Evolutionary conservation across 2,888 invertebrate species (phyloP).

Genomic region (Nomada ferruginata): DNA sequence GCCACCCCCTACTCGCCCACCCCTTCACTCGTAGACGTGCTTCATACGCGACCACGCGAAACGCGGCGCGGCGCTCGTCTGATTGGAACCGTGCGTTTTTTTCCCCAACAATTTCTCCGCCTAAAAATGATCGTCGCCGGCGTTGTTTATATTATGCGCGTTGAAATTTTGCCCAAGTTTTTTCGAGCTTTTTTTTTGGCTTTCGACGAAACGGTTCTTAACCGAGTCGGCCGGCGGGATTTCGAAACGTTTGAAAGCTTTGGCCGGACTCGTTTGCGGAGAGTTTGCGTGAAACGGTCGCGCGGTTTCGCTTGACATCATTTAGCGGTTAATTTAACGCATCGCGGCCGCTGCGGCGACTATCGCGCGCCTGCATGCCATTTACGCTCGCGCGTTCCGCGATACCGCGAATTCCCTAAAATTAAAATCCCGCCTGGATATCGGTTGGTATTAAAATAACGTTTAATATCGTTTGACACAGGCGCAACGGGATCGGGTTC

Average conservation of each 20-base stretch:
- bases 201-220: neutral
- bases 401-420: slow-evolving; percentile 25
- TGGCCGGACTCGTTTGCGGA: neutral
- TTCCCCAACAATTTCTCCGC: neutral
- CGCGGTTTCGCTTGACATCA: slow-evolving; percentile 45
- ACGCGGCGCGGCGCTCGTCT: slow-evolving; percentile 48
- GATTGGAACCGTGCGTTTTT: slow-evolving; percentile 64
- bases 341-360: slow-evolving; percentile 36
- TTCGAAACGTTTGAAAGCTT: neutral
- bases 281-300: slow-evolving; percentile 31
- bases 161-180: neutral
- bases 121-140: neutral
- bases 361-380: slow-evolving; percentile 41
- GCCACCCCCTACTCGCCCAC: slow-evolving; percentile 24
- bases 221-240: slow-evolving; percentile 15
- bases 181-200: neutral
- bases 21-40: slow-evolving; percentile 44
- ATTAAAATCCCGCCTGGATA: slow-evolving; percentile 24
- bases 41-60: slow-evolving; percentile 55
- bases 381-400: slow-evolving; percentile 18
- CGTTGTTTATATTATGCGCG: neutral
- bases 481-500: neutral
- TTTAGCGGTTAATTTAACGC: slow-evolving; percentile 57
- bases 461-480: slow-evolving; percentile 20
- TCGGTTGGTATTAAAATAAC: slow-evolving; percentile 30